These are phyloP conservation scores for Apis cerana DNA, from an alignment of 1,140 invertebrate species.

Conservation along the genomic window DNA sequence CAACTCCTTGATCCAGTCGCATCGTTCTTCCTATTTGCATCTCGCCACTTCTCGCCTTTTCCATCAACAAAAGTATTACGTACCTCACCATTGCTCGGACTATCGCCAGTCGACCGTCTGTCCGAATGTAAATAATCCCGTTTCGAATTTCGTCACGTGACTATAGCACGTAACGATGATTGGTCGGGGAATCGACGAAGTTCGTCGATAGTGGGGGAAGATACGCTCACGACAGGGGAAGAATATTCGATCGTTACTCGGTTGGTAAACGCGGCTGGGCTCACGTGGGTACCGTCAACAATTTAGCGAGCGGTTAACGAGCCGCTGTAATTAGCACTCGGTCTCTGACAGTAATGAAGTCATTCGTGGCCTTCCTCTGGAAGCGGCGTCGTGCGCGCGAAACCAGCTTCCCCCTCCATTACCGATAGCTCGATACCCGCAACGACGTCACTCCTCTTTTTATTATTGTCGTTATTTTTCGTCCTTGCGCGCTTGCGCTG, in stretches of 20 bases:
- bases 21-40: no score
- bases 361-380: constrained; percentile 53
- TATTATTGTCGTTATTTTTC: background rate
- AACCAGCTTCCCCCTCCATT: background rate
- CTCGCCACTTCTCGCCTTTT: no score
- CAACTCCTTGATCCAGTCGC: no score
- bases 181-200: no score
- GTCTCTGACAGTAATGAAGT: constrained; percentile 70
- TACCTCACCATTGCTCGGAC: no score
- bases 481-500: background rate
- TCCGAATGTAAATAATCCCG: no score
- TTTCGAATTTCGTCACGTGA: constrained; percentile 6
- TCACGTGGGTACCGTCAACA: constrained; percentile 57
- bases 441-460: background rate
- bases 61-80: no score
- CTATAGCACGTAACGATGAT: no score
- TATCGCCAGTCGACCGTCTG: no score
- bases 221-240: constrained; percentile 26
- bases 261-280: constrained; percentile 24
- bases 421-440: background rate
- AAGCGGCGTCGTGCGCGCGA: background rate
- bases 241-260: constrained; percentile 44
- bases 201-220: background rate
- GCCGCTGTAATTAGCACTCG: constrained; percentile 72
- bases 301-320: constrained; percentile 70